Base-by-base conservation (phyloP, 2,888 invertebrate species). In the Drosophila formosana region DNA sequence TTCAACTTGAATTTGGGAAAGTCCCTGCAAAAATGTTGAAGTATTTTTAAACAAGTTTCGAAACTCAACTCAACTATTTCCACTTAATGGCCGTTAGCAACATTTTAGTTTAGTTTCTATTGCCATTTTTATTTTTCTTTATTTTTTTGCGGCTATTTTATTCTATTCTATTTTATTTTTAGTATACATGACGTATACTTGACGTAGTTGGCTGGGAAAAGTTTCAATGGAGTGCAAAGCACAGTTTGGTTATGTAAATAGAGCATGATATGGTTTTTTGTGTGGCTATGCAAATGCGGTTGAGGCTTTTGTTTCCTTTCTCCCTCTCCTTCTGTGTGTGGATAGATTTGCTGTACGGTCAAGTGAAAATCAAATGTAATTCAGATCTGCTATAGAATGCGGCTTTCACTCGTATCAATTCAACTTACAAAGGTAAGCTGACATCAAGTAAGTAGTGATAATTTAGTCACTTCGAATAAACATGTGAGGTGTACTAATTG, bases 61-160 rank as follows among this genome's bases (percentile, higher is more conserved):
- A 62, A 69, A 77, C 68, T 77, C 58, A 65, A 34, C 45, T 72
- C 58, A 50, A 67, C 78, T 53, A 60, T 72, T 77, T 72, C 51
- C 68, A 72, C 78, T 79, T 75, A 79, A 72, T 75, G 80, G 72
- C 80, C 69, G 68, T 72, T 78, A 66, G 78, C 72, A 78, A 68
- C 64, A 72, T 79, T 75, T 75, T 56, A 62, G 60, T 64, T 58
- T 41, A 39, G 28, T 45, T 52, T 45, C 49, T 58, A 64, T 61
- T 45, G 52, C 61, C 39, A 49, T 75, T 66, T 46, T 60, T 34
- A 71, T 49, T 58, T 66, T 52, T 60, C 39, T 52, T 49, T 30
- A 25, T 57, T 58, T 71, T 57, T 43, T 37, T 69, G 60, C 63
- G 63, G 66, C 62, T 51, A 68, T 69, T 72, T 56, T 52, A 65